These are phyloP conservation scores for Rhinichthys osculus DNA, from an alignment of 2,797 vertebrate species.

Conservation along the genomic window DNA sequence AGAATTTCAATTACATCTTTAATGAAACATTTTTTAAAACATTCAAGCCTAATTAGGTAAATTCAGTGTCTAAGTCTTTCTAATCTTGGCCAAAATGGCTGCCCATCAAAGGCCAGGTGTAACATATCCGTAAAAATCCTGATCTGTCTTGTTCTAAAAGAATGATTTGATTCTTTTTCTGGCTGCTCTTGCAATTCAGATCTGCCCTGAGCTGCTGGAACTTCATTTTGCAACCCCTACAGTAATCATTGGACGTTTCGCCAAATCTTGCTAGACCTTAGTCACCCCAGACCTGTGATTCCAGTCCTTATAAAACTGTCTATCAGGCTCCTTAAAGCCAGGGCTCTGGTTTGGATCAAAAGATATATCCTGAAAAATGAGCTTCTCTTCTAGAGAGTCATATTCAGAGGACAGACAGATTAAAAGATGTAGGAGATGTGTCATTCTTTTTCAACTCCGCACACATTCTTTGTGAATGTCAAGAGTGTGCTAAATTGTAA, in stretches of 20 bases:
- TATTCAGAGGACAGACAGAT: constrained; percentile 34
- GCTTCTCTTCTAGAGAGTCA: not conserved
- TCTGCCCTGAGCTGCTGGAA: constrained; percentile 11
- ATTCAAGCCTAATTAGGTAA: not conserved
- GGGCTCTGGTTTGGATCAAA: constrained; percentile 38
- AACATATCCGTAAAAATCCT: not conserved
- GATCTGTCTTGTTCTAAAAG: not conserved
- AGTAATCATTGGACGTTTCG: not conserved
- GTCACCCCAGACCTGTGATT: constrained; percentile 30
- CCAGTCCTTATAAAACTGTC: not conserved
- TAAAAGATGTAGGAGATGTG: constrained; percentile 28
- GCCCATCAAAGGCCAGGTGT: not conserved
- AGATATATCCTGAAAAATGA: constrained; percentile 28
- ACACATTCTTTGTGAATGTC: constrained; percentile 16
- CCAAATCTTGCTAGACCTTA: not conserved
- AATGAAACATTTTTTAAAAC: not conserved
- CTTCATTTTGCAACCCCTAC: not conserved
- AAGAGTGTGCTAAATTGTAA: constrained; percentile 11
- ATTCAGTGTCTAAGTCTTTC: not conserved
- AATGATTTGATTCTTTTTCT: constrained; percentile 22
- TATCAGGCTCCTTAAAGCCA: constrained; percentile 11
- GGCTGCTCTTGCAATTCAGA: not conserved
- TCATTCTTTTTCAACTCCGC: constrained; percentile 33
- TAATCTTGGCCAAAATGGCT: not conserved
- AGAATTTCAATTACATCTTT: not conserved